Evolutionary conservation across 2,113 vertebrate species (phyloP).

Genomic region (Caracal caracal): DNA sequence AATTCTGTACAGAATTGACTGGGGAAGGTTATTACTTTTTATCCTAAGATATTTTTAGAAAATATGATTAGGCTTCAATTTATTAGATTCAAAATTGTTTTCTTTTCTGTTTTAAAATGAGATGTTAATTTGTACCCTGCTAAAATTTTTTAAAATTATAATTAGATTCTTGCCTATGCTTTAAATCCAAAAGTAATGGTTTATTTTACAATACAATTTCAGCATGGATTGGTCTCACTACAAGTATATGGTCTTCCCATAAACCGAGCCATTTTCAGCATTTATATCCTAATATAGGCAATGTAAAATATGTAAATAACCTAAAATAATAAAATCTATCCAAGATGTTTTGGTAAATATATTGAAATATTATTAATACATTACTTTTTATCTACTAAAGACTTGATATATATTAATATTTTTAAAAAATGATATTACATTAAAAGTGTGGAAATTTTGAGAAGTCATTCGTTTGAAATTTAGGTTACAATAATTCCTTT

Average conservation of each 20-base stretch:
- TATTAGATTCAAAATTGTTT: not conserved
- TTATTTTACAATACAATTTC: constrained; percentile 45
- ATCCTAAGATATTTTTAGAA: not conserved
- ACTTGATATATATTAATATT: not conserved
- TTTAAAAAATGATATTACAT: not conserved
- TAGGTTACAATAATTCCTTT: not conserved
- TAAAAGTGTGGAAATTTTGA: constrained; percentile 1
- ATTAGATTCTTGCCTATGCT: not conserved
- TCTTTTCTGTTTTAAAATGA: not conserved
- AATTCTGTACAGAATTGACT: not conserved
- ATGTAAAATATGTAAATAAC: not conserved
- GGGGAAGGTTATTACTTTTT: not conserved
- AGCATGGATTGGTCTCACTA: not conserved
- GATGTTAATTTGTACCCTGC: not conserved
- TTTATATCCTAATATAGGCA: not conserved
- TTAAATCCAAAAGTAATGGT: not conserved
- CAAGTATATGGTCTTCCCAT: not conserved
- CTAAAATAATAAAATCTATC: not conserved
- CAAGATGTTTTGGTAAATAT: not conserved
- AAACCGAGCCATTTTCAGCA: not conserved
- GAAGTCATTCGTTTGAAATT: constrained; percentile 48
- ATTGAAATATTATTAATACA: not conserved
- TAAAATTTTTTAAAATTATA: not conserved
- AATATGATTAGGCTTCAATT: not conserved
- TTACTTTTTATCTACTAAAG: not conserved